Conservation (phyloP, 2,113 vertebrate genomes). For the Numida meleagris region DNA sequence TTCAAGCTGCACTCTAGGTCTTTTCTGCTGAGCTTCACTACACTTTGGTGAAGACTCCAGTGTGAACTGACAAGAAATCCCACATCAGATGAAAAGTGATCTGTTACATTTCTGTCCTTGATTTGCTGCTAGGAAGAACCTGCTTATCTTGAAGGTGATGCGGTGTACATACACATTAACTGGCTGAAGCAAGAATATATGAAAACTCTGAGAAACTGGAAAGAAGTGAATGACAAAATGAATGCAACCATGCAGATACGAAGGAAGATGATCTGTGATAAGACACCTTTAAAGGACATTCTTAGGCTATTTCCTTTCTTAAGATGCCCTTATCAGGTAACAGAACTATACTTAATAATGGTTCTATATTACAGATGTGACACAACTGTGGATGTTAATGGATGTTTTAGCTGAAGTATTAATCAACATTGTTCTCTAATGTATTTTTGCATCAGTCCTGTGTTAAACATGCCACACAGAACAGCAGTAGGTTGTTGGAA, state of each 20-base stretch:
- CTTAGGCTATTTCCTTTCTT: constrained; percentile 76
- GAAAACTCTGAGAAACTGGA: constrained; percentile 76
- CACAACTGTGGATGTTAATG: background rate
- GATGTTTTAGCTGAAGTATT: background rate
- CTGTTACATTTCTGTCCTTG: background rate
- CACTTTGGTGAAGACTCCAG: background rate
- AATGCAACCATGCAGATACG: constrained; percentile 67
- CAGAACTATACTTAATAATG: background rate
- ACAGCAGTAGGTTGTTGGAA: background rate
- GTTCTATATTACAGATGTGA: background rate
- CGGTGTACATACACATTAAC: constrained; percentile 45
- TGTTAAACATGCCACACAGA: background rate
- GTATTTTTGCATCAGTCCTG: background rate
- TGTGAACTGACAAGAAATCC: background rate
- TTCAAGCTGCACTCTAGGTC: background rate
- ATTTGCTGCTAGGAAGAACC: constrained; percentile 59
- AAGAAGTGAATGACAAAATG: constrained; percentile 74
- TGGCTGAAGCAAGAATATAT: constrained; percentile 74
- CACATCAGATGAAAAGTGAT: background rate
- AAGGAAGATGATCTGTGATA: constrained; percentile 66
- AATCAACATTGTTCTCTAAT: background rate
- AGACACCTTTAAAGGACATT: constrained; percentile 68
- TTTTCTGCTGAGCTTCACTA: background rate
- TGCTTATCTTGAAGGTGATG: constrained; percentile 9
- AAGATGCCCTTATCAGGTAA: constrained; percentile 76